phyloP scores from a whole-genome alignment of 2,797 vertebrate species.

The Tolypeutes matacus region DNA sequence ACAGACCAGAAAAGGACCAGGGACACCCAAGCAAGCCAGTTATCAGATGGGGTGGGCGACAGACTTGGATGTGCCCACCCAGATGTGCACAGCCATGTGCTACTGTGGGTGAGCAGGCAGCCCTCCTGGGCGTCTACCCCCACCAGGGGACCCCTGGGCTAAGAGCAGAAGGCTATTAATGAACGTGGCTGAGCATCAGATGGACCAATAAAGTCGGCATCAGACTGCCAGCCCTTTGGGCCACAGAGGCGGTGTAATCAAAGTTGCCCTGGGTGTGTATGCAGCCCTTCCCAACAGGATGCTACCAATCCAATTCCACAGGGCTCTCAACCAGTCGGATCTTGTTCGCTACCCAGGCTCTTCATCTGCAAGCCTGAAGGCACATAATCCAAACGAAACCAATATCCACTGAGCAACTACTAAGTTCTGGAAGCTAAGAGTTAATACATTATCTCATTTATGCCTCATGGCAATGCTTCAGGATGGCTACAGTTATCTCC shows the following conservation, averaged over 20 bases:
- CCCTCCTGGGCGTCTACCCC: not conserved
- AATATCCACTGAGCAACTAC: not conserved
- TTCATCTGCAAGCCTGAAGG: not conserved
- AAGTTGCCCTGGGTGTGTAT: not conserved
- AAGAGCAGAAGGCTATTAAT: not conserved
- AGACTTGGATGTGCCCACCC: not conserved
- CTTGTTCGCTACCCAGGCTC: not conserved
- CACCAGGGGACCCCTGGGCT: not conserved
- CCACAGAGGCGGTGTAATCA: too few relatives aligned
- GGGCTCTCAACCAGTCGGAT: not conserved
- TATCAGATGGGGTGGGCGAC: not conserved
- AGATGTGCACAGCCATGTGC: not conserved
- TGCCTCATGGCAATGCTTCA: not conserved
- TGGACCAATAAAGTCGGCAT: not conserved
- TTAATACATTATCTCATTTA: fast-evolving
- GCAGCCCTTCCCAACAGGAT: not conserved
- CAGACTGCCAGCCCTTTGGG: not conserved
- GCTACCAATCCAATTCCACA: not conserved
- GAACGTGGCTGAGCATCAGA: conserved; percentile 8
- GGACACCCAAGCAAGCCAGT: not conserved
- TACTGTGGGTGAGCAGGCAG: not conserved
- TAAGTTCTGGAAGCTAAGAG: fast-evolving
- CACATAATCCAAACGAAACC: not conserved
- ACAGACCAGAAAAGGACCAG: not conserved
- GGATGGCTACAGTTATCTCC: not conserved